Evolutionary conservation across 2,797 vertebrate species (phyloP), one percentile per base, ranked within the genome.

Genomic region (Sebastes taczanowskii): DNA sequence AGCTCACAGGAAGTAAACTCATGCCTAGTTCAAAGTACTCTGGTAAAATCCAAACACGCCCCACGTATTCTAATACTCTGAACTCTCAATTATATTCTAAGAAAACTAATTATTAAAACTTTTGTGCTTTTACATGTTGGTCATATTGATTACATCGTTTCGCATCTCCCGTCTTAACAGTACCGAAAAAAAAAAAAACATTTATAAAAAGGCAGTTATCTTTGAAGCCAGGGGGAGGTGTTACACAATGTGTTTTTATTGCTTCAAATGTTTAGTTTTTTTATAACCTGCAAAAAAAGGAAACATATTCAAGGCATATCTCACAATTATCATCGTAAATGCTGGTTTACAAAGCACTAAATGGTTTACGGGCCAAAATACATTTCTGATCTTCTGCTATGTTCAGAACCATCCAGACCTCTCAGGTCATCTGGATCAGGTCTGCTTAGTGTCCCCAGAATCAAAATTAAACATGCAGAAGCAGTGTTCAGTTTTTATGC

Each of bases 1-100:
- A 25, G 30, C 11, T 59, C 25, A 84, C 79, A 79, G 73, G 83
- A 85, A 85, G 71, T 81, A 42, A 56, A 60, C 4, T 5, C 4
- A 3, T 78, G 74, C 7, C 0, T 23, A 72, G 58, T 85, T 85
- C 53, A 2, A 0, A 71, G 20, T 11, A 60, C 18, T 46, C 27
- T 58, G 16, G 80, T 29, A 81, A 78, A 82, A 0, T 32, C 9
- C 29, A n/a, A 0, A 27, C 2, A 49, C n/a, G 0, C 1, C 6
- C 6, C 3, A 1, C 1, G 27, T 1, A 1, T 23, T 27, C 10
- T 4, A 55, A 66, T 32, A 42, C 1, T 22, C 7, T 11, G 2
- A n/a, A 55, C 23, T 59, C 4, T 18, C 4, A 0, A 23, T n/a
- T 29, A 1, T 10, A 68, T 25, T 1, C 5, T 25, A 27, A 6